phyloP scores from a whole-genome alignment of 2,888 invertebrate species.

The Dusona sp. region DNA sequence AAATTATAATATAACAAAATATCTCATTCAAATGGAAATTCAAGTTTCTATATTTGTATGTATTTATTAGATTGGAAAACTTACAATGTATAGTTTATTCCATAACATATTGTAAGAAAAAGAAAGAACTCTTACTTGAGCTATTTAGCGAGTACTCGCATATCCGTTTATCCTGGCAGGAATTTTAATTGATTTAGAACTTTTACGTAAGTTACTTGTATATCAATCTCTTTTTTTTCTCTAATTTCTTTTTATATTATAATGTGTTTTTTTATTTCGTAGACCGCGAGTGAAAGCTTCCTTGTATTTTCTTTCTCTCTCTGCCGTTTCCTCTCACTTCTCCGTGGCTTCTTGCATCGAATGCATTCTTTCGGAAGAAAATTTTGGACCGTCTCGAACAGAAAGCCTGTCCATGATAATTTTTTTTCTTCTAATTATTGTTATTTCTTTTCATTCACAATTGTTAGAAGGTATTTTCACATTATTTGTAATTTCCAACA shows the following conservation, averaged over 20 bases:
- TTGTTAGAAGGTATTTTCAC: no score
- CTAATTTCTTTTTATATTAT: not conserved
- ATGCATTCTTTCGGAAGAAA: constrained; percentile 11
- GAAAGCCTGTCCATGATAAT: constrained; percentile 9
- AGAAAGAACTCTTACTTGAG: constrained; percentile 14
- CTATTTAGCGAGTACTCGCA: constrained; percentile 22
- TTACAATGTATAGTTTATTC: not conserved
- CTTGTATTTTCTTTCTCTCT: constrained; percentile 35
- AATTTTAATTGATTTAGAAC: constrained; percentile 62
- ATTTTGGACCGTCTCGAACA: constrained; percentile 6
- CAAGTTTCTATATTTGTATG: not conserved
- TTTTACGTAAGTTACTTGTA: constrained; percentile 62
- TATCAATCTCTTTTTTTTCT: constrained; percentile 39
- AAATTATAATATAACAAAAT: not conserved
- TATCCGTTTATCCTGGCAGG: constrained; percentile 37
- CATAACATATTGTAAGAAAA: constrained; percentile 2
- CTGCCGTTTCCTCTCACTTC: constrained; percentile 10
- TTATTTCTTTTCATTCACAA: not conserved
- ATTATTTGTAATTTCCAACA: no score
- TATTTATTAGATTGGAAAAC: not conserved
- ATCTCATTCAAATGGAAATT: not conserved
- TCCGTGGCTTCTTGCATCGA: not conserved
- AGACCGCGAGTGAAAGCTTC: constrained; percentile 61
- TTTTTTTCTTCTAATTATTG: not conserved
- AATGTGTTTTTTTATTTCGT: constrained; percentile 16